phyloP scores from a whole-genome alignment of 1,140 invertebrate genomes.

The Caenorhabditis remanei region DNA sequence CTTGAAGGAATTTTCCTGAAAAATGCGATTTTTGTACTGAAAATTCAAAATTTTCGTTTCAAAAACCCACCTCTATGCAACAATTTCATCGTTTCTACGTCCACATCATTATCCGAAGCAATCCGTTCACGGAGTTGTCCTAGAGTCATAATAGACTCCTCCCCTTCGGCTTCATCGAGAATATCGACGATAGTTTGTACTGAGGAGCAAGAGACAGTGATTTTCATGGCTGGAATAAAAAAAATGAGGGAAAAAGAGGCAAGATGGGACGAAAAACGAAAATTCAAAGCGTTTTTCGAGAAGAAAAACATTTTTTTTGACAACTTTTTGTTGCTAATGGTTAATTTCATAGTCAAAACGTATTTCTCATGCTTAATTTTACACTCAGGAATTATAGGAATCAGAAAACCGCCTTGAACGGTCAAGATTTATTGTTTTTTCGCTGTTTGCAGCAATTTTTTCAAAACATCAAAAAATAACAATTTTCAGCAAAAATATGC shows the following conservation, averaged over 20 bases:
- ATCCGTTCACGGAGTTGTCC: conserved; percentile 28
- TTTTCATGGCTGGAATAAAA: conserved; percentile 3
- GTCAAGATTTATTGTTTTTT: too few species aligned
- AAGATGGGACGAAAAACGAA: too few species aligned
- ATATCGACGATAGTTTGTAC: conserved; percentile 18
- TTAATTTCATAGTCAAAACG: too few species aligned
- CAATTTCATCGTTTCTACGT: conserved; percentile 57
- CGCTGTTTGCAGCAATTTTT: too few species aligned
- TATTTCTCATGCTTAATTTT: too few species aligned
- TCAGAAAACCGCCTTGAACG: too few species aligned
- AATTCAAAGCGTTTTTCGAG: too few species aligned
- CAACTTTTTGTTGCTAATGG: too few species aligned
- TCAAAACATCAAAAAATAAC: too few species aligned
- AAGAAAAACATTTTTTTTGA: too few species aligned
- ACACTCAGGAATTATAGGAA: too few species aligned
- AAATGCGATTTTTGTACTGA: not conserved
- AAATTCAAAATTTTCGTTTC: not conserved
- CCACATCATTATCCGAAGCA: conserved; percentile 16
- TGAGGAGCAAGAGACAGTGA: conserved; percentile 8
- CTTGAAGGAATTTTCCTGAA: conserved; percentile 57
- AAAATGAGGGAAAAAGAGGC: not conserved
- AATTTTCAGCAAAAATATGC: too few species aligned
- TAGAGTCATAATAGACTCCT: conserved; percentile 4
- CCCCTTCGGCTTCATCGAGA: conserved; percentile 10
- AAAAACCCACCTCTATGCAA: conserved; percentile 55